Evolutionary conservation across 2,888 invertebrate genomes (phyloP).

Genomic region (Agrotis puta): DNA sequence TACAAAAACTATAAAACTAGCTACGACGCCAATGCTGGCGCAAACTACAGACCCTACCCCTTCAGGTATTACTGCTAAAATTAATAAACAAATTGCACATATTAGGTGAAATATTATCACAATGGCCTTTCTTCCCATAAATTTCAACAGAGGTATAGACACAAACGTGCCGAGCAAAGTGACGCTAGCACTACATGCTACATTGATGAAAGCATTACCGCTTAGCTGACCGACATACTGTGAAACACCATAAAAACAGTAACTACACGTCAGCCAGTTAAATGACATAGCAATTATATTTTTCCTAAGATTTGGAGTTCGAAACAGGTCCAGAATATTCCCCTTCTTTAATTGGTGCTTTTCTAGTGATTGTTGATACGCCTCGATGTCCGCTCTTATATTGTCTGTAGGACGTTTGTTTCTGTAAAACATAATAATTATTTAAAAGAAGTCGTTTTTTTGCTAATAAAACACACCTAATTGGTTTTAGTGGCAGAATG

Average conservation of each 20-base stretch:
- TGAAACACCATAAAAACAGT: conserved; percentile 95
- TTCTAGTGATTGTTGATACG: conserved; percentile 75
- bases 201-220: conserved; percentile 95
- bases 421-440: conserved; percentile 71
- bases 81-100: conserved; percentile 91
- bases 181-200: conserved; percentile 94
- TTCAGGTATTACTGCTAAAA: conserved; percentile 90
- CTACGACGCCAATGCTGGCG: conserved; percentile 94
- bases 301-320: conserved; percentile 93
- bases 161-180: conserved; percentile 91
- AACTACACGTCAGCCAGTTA: conserved; percentile 95
- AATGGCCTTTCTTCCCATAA: conserved; percentile 92
- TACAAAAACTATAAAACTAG: conserved; percentile 96
- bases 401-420: conserved; percentile 88
- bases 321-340: conserved; percentile 92
- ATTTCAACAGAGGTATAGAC: conserved; percentile 92
- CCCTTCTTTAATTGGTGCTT: conserved; percentile 86
- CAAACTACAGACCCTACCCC: conserved; percentile 89
- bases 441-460: not conserved
- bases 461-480: not conserved
- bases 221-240: conserved; percentile 95
- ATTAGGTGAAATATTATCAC: conserved; percentile 92
- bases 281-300: conserved; percentile 94
- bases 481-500: too few relatives aligned
- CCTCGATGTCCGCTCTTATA: conserved; percentile 84